These are phyloP conservation scores for Chelmon rostratus DNA, from an alignment of 2,797 vertebrate genomes.

Conservation along the genomic window DNA sequence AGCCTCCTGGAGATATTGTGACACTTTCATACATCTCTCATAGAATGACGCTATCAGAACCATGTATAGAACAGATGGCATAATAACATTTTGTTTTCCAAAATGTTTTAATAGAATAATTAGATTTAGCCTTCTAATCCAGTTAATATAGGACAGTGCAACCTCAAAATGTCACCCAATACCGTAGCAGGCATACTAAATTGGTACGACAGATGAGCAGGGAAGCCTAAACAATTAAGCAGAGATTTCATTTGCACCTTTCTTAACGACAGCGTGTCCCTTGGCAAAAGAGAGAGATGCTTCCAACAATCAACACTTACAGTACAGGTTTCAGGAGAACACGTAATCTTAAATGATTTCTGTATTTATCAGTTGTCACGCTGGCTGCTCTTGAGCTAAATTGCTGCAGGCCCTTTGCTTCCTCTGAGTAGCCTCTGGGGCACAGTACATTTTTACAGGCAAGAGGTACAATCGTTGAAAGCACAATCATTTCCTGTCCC, in stretches of 20 bases:
- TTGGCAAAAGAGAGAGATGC: constrained; percentile 15
- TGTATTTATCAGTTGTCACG: constrained; percentile 68
- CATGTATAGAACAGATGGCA: not conserved
- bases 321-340: constrained; percentile 29
- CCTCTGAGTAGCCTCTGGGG: constrained; percentile 55
- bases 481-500: constrained; percentile 18
- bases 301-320: constrained; percentile 17
- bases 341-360: constrained; percentile 46
- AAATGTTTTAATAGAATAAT: not conserved
- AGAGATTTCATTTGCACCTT: constrained; percentile 31
- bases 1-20: not conserved
- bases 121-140: not conserved
- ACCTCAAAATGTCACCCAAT: constrained; percentile 24
- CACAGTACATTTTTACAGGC: constrained; percentile 47
- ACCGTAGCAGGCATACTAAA: not conserved
- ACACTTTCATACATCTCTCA: not conserved
- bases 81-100: not conserved
- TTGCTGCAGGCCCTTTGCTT: constrained; percentile 59
- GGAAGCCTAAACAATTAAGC: constrained; percentile 28
- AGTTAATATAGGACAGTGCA: not conserved
- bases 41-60: not conserved
- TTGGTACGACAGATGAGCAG: not conserved
- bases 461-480: constrained; percentile 47
- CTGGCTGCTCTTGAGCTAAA: constrained; percentile 66
- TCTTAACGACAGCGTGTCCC: constrained; percentile 14